Evolutionary conservation across 2,113 vertebrate species (phyloP).

Genomic region (Burhinus oedicnemus): DNA sequence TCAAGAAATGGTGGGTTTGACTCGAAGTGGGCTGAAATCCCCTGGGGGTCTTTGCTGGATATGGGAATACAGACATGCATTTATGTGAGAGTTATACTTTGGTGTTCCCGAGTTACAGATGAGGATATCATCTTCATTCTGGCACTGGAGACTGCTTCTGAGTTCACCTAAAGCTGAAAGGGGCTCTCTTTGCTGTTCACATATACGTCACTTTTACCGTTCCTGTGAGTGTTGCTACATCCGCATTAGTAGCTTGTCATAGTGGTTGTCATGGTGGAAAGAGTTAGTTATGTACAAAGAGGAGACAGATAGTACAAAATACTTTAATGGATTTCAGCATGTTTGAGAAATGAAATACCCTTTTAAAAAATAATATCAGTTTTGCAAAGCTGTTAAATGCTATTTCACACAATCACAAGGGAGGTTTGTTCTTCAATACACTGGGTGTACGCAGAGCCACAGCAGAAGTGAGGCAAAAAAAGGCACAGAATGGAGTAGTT

Average conservation of each 20-base stretch:
- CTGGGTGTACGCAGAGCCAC: background rate
- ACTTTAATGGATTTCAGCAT: background rate
- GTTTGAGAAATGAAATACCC: background rate
- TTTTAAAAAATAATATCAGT: background rate
- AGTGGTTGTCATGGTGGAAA: background rate
- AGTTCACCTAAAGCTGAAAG: background rate
- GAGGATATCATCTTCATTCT: background rate
- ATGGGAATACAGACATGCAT: background rate
- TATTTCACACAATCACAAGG: background rate
- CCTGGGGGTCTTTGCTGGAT: background rate
- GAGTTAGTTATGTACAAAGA: background rate
- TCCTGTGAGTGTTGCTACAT: background rate
- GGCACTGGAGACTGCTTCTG: background rate
- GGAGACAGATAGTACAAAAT: slow-evolving; percentile 2
- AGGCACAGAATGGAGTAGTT: background rate
- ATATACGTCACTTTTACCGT: background rate
- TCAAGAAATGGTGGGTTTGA: background rate
- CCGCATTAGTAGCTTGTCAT: background rate
- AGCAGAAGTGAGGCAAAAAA: background rate
- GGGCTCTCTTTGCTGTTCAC: background rate
- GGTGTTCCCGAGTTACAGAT: background rate
- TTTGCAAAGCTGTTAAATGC: background rate
- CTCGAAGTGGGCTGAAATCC: background rate
- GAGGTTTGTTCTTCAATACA: background rate
- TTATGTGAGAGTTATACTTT: background rate